Evolutionary conservation across 2,888 invertebrate genomes (phyloP).

Genomic region (Timema podura): DNA sequence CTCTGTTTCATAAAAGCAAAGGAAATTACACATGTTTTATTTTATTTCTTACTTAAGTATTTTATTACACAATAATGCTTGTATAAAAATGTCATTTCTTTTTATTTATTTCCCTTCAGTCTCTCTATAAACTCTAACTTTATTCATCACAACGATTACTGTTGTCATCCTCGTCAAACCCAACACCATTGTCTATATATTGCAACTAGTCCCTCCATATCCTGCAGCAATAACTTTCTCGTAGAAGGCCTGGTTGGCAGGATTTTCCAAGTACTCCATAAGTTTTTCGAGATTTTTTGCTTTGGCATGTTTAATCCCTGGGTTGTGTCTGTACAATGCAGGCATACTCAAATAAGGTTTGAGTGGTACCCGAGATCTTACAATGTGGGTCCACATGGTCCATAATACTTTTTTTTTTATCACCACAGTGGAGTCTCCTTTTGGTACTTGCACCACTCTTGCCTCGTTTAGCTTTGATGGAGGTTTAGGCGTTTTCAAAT

Average conservation of each 20-base stretch:
- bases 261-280: not conserved
- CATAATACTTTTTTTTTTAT: not conserved
- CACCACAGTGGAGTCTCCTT: not conserved
- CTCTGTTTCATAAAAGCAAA: too few species aligned
- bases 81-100: too few species aligned
- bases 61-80: too few species aligned
- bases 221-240: not conserved
- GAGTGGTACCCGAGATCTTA: not conserved
- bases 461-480: not conserved
- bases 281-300: not conserved
- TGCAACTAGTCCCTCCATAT: not conserved
- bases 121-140: too few species aligned
- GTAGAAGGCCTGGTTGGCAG: not conserved
- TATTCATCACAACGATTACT: constrained; percentile 8
- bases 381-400: not conserved
- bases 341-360: not conserved
- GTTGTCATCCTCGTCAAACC: not conserved
- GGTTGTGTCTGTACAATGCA: not conserved
- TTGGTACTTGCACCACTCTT: not conserved
- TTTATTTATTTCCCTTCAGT: too few species aligned
- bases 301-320: constrained; percentile 5
- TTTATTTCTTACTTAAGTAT: too few species aligned
- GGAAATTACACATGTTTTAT: too few species aligned
- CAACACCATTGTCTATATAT: not conserved
- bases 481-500: not conserved